Base-by-base conservation (phyloP, 2,888 invertebrate species). In the Drosophila neotestacea region DNA sequence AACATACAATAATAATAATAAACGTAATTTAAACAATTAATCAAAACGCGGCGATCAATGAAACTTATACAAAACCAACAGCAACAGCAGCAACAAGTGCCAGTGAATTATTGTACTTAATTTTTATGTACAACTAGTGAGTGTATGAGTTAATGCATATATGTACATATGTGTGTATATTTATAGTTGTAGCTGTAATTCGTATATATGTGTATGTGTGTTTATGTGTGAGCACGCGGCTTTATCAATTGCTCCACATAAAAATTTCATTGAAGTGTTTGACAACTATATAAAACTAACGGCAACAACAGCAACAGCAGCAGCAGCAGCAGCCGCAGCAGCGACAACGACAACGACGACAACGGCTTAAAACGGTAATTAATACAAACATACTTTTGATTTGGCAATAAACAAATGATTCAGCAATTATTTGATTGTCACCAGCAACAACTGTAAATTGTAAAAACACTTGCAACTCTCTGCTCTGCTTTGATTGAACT, bases 71-170 rank as follows among this genome's bases (percentile, higher is more conserved):
- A 69, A 65, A 67, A 64, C 28, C 59, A 75, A 44, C 73, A 61
- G 42, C 59, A 75, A 44, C 73, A 61, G 42, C 72, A 70, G 70
- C 76, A 81, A 79, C 79, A 79, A 87, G 87, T 89, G 89, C 71
- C 88, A 87, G 88, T 85, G 82, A 87, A 85, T 84, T 87, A 85
- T 89, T 85, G 85, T 85, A 89, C 85, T 85, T 85, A 85, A 89
- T 87, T 88, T 86, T 65, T 74, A 84, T 76, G 85, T 88, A 84
- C 81, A 83, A 80, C 76, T 72, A 69, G 70, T 70, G 70, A 62
- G 59, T 62, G 58, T 65, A 44, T 50, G 59, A 50, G 48, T 54
- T 51, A 34, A 34, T 36, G 22, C 22, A 22, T 22, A 22, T 22
- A 22, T 22, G 2, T 22, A 22, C 22, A 22, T 22, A 22, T 62